Conservation (phyloP, 2,113 vertebrate species). For the Pholis gunnellus region DNA sequence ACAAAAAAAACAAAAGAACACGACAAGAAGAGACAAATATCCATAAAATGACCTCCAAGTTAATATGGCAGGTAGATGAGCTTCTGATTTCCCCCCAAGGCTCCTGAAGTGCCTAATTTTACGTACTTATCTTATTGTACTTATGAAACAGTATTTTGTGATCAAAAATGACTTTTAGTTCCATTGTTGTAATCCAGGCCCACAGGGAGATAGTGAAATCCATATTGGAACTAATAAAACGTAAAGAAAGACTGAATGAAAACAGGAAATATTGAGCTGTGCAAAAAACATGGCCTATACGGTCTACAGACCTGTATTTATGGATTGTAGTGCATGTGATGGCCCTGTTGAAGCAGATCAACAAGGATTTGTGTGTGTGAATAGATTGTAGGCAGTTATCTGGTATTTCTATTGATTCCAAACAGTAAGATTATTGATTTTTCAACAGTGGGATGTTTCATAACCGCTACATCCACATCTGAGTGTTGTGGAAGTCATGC, state of each 20-base stretch:
- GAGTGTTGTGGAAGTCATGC: not conserved
- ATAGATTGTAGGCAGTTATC: not conserved
- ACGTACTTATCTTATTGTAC: not conserved
- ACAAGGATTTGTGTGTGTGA: not conserved
- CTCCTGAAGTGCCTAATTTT: not conserved
- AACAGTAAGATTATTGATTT: not conserved
- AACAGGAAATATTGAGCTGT: not conserved
- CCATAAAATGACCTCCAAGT: not conserved
- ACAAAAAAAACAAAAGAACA: no score
- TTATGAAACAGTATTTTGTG: slow-evolving; percentile 7
- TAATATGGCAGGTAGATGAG: slow-evolving; percentile 12
- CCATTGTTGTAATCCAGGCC: not conserved
- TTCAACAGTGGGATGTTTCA: not conserved
- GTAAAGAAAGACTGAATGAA: slow-evolving; percentile 5
- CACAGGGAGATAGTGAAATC: not conserved
- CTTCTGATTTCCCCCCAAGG: slow-evolving; percentile 3
- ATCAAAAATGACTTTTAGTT: slow-evolving; percentile 9
- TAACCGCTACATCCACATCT: not conserved
- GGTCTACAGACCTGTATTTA: not conserved
- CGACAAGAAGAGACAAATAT: not conserved
- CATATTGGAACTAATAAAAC: not conserved
- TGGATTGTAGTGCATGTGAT: not conserved
- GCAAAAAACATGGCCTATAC: not conserved
- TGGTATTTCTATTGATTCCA: slow-evolving; percentile 7
- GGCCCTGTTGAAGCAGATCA: not conserved